These are phyloP conservation scores for Alethe diademata DNA, from an alignment of 2,113 vertebrate genomes.

Conservation along the genomic window DNA sequence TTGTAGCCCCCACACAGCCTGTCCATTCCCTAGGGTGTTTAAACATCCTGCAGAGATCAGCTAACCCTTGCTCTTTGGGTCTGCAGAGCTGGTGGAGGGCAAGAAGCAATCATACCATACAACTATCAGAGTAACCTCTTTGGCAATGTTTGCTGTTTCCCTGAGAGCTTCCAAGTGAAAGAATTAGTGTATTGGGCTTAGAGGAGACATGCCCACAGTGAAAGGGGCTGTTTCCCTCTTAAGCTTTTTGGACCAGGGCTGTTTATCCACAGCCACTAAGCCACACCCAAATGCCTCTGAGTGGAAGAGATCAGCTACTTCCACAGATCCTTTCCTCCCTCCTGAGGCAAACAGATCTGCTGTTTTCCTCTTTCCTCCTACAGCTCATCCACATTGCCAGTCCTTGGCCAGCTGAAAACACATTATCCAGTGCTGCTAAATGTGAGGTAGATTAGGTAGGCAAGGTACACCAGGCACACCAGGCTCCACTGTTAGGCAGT, in stretches of 20 bases:
- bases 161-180: neutral
- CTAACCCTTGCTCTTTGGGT: neutral
- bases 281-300: neutral
- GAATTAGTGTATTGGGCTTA: neutral
- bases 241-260: neutral
- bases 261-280: neutral
- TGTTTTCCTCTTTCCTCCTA: neutral
- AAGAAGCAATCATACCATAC: neutral
- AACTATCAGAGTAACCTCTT: neutral
- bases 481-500: neutral
- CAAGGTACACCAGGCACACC: neutral
- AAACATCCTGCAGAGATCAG: neutral
- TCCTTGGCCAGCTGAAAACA: neutral
- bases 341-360: neutral
- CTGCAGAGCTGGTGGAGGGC: neutral
- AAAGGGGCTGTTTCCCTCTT: neutral
- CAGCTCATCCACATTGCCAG: neutral
- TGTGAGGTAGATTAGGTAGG: neutral
- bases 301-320: neutral
- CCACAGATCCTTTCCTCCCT: neutral
- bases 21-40: neutral
- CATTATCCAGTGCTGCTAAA: neutral
- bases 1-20: accelerated
- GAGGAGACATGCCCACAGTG: neutral
- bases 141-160: no score